Conservation (phyloP, 2,888 invertebrate genomes). For the Hypomecis atomaria region DNA sequence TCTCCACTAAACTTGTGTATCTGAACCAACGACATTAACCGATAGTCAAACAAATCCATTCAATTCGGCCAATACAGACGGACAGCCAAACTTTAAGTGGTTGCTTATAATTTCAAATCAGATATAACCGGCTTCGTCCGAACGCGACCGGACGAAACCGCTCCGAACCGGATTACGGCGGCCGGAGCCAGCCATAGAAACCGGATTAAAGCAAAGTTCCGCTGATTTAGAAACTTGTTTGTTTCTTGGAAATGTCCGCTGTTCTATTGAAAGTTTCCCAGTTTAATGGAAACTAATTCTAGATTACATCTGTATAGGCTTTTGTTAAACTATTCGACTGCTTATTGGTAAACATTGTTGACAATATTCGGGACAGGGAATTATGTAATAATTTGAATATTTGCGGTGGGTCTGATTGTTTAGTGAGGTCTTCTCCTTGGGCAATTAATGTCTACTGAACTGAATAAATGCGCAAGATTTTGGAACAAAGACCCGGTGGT, state of each 20-base stretch:
- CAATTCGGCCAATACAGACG: constrained; percentile 40
- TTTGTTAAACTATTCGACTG: constrained; percentile 47
- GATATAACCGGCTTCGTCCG: constrained; percentile 61
- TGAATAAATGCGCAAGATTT: constrained; percentile 9
- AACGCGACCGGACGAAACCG: constrained; percentile 57
- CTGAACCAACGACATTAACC: constrained; percentile 33
- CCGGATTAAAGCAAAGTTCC: constrained; percentile 76
- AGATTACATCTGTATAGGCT: constrained; percentile 55
- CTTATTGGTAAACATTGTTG: constrained; percentile 49
- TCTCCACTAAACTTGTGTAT: constrained; percentile 31
- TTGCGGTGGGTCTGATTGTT: constrained; percentile 32
- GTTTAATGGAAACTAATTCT: constrained; percentile 64
- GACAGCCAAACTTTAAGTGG: constrained; percentile 51
- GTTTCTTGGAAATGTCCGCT: constrained; percentile 66
- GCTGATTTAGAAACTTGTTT: constrained; percentile 80
- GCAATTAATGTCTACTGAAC: constrained; percentile 14
- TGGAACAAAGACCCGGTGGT: constrained; percentile 6
- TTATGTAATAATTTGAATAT: constrained; percentile 48
- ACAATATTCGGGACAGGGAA: constrained; percentile 45
- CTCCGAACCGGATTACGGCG: constrained; percentile 67
- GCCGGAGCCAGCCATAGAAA: constrained; percentile 64
- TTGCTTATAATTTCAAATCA: constrained; percentile 76
- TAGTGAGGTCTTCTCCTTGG: constrained; percentile 17
- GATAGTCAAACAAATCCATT: constrained; percentile 38
- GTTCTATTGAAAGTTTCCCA: constrained; percentile 55